Evolutionary conservation across 2,888 invertebrate species (phyloP), one percentile per base, ranked within the genome.

Genomic region (Cyrtodaria siliqua): DNA sequence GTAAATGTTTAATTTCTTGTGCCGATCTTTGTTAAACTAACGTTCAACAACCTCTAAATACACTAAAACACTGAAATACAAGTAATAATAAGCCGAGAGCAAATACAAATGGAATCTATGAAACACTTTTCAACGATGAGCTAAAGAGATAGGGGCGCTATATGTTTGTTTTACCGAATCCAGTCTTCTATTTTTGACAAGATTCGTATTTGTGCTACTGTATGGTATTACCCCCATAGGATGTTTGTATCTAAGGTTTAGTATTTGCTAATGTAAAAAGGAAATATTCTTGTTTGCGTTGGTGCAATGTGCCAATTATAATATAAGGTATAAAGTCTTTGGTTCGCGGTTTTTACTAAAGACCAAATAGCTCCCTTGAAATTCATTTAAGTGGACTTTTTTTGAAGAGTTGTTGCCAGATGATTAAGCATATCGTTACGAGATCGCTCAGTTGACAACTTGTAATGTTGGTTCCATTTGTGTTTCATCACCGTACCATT

Each of bases 1-100:
- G 56, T 14, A 70, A 50, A 70, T 79, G 73, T 79, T 79, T 79
- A 66, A 66, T 63, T 79, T 62, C 38, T 55, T 49, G 62, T 49
- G 40, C 14, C 49, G 26, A 55, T 55, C 73, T 50, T 73, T 64
- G 49, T 56, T 56, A 66, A 49, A 62, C n/a, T 42, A 62, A 49
- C 57, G 62, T 55, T 62, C 59, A 56, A 49, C 23, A n/a, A 27
- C 44, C 27, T 20, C 26, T 44, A 18, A 44, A 44, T 47, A 60
- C 26, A n/a, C 9, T 20, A 42, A n/a, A 60, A 44, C 24, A 16
- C 42, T 60, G 47, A 60, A 60, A 26, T 42, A 47, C 26, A n/a
- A 42, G 16, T 24, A 26, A n/a, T 44, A 60, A 60, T 60, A 38
- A 42, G 44, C 44, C 2, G 1, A 26, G 24, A 47, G 60, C 60